Percentiles rank a stretch among this genome's conserved stretches.
phyloP scores from a whole-genome alignment of 2,888 invertebrate genomes.

The Callosobruchus maculatus region DNA sequence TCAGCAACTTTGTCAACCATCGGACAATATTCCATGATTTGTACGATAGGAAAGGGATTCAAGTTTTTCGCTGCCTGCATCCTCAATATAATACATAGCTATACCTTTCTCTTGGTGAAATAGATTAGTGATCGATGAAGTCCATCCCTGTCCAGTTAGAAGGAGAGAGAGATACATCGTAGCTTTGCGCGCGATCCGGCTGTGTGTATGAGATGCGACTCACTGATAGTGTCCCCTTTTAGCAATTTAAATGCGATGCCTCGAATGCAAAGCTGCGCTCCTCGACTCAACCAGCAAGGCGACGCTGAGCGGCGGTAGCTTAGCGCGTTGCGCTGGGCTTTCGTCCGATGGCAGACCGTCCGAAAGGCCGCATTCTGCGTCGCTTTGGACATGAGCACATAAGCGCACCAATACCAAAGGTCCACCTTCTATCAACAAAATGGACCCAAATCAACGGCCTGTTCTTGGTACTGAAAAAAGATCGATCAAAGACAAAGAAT shows the following conservation, averaged over 20 bases:
- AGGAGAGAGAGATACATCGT: not conserved
- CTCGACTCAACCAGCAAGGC: conserved; percentile 9
- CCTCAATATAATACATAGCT: too few species aligned
- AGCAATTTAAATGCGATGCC: conserved; percentile 50
- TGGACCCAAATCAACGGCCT: too few species aligned
- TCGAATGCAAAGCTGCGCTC: conserved; percentile 47
- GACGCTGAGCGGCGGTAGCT: not conserved
- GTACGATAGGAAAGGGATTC: too few species aligned
- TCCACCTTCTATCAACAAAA: too few species aligned
- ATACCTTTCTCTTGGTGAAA: not conserved
- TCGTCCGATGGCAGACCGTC: too few species aligned
- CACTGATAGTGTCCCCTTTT: conserved; percentile 49
- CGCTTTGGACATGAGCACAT: not conserved
- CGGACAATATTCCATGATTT: too few species aligned
- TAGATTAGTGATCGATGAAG: not conserved
- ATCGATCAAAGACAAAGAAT: too few species aligned
- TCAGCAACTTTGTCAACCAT: too few species aligned
- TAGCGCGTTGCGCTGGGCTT: not conserved
- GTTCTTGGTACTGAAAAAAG: too few species aligned
- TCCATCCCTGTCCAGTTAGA: not conserved
- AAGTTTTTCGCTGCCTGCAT: too few species aligned
- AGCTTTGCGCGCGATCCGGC: conserved; percentile 41
- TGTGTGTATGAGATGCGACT: conserved; percentile 48
- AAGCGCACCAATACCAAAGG: not conserved
- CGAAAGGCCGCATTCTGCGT: conserved; percentile 34